phyloP scores from a whole-genome alignment of 2,113 vertebrate species.

The Macaca nemestrina region DNA sequence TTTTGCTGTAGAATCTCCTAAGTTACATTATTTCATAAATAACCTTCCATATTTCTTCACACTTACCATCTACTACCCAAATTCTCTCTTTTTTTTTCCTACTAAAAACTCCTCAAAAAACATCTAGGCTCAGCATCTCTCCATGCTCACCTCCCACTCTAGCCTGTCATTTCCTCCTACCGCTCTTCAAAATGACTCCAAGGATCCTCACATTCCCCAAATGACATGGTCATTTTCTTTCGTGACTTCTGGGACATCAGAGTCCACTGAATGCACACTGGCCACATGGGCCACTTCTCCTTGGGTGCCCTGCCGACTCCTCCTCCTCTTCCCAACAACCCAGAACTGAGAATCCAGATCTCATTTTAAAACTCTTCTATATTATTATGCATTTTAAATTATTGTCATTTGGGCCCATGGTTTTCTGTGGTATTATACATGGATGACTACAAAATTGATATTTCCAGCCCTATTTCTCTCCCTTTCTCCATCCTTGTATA shows the following conservation, averaged over 20 bases:
- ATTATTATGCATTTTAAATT: not conserved
- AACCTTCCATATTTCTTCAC: not conserved
- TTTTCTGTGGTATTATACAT: not conserved
- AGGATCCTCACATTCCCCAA: accelerated
- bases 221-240: not conserved
- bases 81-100: not conserved
- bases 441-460: too few species aligned
- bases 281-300: not conserved
- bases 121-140: accelerated
- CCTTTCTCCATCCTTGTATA: too few species aligned
- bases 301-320: not conserved
- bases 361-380: not conserved
- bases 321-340: not conserved
- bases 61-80: not conserved
- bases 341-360: not conserved
- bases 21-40: not conserved
- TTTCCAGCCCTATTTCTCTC: not conserved
- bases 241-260: not conserved
- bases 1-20: not conserved
- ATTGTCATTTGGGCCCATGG: too few species aligned
- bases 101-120: not conserved
- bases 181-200: not conserved
- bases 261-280: not conserved
- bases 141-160: not conserved
- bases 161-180: too few species aligned